A percentile compares a stretch with the other conserved stretches of the same genome.
These are phyloP conservation scores for Boulengerochromis microlepis DNA, from an alignment of 2,113 vertebrate genomes.

Conservation along the genomic window DNA sequence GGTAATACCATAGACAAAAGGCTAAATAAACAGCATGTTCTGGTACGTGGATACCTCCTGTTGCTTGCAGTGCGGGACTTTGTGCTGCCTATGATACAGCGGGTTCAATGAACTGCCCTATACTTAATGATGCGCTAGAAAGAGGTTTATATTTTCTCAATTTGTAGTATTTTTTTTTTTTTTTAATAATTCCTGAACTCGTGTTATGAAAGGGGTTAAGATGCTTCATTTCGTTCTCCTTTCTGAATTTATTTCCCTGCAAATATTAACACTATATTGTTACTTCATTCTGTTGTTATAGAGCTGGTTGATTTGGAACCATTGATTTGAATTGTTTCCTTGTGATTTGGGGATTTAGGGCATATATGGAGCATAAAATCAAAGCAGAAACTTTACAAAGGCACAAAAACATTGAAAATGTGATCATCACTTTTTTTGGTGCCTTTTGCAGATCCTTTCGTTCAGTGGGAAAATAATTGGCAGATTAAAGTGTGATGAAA, in stretches of 20 bases:
- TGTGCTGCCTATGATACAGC: background rate
- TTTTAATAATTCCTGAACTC: rapidly evolving
- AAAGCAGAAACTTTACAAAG: background rate
- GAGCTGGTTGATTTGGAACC: background rate
- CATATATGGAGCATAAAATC: background rate
- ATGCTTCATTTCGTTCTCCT: background rate
- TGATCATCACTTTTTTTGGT: background rate
- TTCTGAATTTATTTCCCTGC: background rate
- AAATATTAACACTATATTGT: background rate
- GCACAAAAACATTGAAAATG: background rate
- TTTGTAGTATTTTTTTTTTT: background rate
- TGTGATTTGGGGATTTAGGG: background rate
- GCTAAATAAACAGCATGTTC: conserved; percentile 47
- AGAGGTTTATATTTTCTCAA: background rate
- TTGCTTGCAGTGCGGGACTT: conserved; percentile 18
- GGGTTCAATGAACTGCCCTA: background rate
- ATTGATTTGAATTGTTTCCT: background rate
- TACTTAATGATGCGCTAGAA: background rate
- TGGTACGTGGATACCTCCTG: conserved; percentile 33
- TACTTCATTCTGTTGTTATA: background rate
- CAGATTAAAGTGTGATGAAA: background rate
- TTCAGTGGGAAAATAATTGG: background rate
- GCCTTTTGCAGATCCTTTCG: background rate
- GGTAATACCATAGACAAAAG: conserved; percentile 52
- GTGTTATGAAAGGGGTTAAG: background rate